Base-by-base conservation (phyloP, 2,113 vertebrate species). In the Chaetodon trifascialis region DNA sequence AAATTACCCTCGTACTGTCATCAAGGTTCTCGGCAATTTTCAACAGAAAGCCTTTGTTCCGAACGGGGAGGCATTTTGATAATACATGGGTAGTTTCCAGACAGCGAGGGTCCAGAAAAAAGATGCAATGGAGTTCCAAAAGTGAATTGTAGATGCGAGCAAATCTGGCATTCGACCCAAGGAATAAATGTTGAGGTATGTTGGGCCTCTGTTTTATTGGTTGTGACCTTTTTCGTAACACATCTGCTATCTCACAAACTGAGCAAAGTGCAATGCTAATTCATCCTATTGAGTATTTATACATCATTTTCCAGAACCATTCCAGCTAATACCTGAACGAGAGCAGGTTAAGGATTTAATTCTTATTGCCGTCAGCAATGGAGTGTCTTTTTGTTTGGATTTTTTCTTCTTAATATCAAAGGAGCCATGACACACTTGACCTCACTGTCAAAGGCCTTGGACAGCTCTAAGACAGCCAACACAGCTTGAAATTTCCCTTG, bases 41-140 rank as follows among this genome's bases (percentile, higher is more conserved):
- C 4, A 72, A 46, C 54, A 72, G 15, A 58, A 58, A 46, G 40
- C 54, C 30, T 56, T 68, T 17, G 19, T 68, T 58, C 67, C 12
- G 36, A 67, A 72, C 40, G 0, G 15, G 15, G n/a, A 72, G 14
- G 15, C 23, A 10, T 62, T 74, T 42, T 11, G 21, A 51, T 49
- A 6, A 38, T 62, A 40, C 4, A 5, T 63, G 10, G 25, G 44
- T 25, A 65, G 15, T 23, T 23, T 21, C 42, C 40, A 47, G 17
- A 42, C 54, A 30, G 54, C n/a, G 2, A 59, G 11, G 42, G 40
- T 60, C 25, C 7, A 46, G 12, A 4, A 2, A 40, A 64, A 64
- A 64, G 47, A 73, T 5, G 60, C 19, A 63, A 40, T 23, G 0
- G 0, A 63, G 14, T 16, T 52, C 8, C 8, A 63, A 40, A 34